These are phyloP conservation scores for Alloplasta piceator DNA, from an alignment of 2,888 invertebrate species.

Conservation along the genomic window DNA sequence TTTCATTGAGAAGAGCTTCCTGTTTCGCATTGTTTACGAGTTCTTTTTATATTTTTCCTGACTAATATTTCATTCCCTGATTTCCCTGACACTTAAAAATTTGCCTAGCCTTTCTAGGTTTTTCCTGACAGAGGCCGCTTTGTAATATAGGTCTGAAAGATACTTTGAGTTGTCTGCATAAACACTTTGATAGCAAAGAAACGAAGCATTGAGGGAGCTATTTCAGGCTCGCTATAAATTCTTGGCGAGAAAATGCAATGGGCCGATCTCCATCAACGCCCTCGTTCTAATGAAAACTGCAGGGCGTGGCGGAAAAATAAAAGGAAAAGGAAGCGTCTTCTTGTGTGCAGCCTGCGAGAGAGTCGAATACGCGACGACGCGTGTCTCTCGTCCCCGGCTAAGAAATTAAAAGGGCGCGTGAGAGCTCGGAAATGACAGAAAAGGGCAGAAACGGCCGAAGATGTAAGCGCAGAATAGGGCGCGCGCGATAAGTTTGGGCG, in stretches of 20 bases:
- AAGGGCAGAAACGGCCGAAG: slow-evolving; percentile 46
- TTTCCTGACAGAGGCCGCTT: too few species aligned
- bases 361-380: slow-evolving; percentile 54
- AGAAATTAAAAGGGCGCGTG: slow-evolving; percentile 45
- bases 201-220: background rate
- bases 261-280: slow-evolving; percentile 63
- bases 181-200: background rate
- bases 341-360: slow-evolving; percentile 55
- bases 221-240: slow-evolving; percentile 29
- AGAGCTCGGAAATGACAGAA: slow-evolving; percentile 11
- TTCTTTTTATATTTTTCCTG: too few species aligned
- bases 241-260: slow-evolving; percentile 50
- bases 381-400: slow-evolving; percentile 47
- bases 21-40: too few species aligned
- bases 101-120: too few species aligned
- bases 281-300: slow-evolving; percentile 71
- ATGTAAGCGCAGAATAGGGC: slow-evolving; percentile 25
- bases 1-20: too few species aligned
- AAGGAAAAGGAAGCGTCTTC: slow-evolving; percentile 30
- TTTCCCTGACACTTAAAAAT: too few species aligned
- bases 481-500: slow-evolving; percentile 61
- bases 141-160: too few species aligned
- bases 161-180: background rate
- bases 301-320: slow-evolving; percentile 62
- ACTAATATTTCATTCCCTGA: too few species aligned